Base-by-base conservation (phyloP, 2,797 vertebrate species). In the Crax fasciolata region DNA sequence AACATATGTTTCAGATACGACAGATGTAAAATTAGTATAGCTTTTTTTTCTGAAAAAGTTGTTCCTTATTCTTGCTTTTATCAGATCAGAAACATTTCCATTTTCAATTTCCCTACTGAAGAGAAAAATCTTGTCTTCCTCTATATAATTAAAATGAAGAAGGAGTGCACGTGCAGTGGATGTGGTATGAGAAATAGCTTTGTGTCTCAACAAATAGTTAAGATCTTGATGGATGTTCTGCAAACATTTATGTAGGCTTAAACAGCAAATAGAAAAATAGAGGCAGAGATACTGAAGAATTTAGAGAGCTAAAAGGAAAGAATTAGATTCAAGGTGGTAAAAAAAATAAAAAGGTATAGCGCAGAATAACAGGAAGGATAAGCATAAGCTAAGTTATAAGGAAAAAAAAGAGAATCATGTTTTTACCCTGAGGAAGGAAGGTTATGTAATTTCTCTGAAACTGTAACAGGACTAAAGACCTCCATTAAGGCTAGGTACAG, bases 321-420 rank as follows among this genome's bases (percentile, higher is more conserved):
- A 39, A 48, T 51, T 41, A 25, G 21, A 55, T 48, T 54, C 8
- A 76, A 90, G 57, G 17, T 7, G 6, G 6, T 35, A 75, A 84
- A 84, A 65, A 84, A 89, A 80, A 10, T 6, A 41, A 73, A 75
- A 70, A 51, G 1, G 0, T 30, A 54, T 6, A 24, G 3, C 11
- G 10, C 3, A 67, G n/a, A 65, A 7, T 35, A 52, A 75, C 17
- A 77, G 20, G 8, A 84, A 41, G 38, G 10, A 75, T 52, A 75
- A 67, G 49, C n/a, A 41, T 20, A 9, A 76, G 11, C 11, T 49
- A 87, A 75, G 13, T n/a, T 68, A 62, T 0, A 0, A 52, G 54
- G n/a, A n/a, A 83, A 77, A 10, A 74, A 84, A 12, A 61, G 28
- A 92, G n/a, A 78, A 59, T 1, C 4, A 72, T 2, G 1, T 3